These are phyloP conservation scores for Drosophila ficusphila DNA, from an alignment of 1,140 invertebrate species.

Conservation along the genomic window DNA sequence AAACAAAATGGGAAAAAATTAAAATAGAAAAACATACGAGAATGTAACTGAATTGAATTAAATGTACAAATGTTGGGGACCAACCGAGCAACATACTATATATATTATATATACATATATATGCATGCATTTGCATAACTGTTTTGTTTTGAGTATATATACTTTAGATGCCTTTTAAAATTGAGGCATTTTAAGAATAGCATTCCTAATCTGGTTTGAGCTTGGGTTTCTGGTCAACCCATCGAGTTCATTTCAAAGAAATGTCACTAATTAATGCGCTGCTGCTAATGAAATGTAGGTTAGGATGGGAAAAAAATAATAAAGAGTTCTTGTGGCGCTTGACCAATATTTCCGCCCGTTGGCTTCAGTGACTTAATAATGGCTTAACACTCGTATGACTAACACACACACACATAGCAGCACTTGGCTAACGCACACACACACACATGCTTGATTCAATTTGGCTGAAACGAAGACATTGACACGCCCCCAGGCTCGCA, in stretches of 20 bases:
- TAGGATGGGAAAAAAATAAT: constrained; percentile 1
- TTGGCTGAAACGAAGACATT: constrained; percentile 49
- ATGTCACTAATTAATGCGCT: constrained; percentile 13
- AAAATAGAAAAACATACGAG: constrained; percentile 38
- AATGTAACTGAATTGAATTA: constrained; percentile 76
- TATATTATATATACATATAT: not conserved
- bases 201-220: no score
- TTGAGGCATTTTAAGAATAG: no score
- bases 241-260: not conserved
- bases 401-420: constrained; percentile 10
- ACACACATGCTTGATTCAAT: constrained; percentile 57
- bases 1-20: no score
- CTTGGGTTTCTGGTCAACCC: not conserved
- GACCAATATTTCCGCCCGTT: constrained; percentile 24
- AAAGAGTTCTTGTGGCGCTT: constrained; percentile 7
- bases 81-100: no score
- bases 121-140: constrained; percentile 13
- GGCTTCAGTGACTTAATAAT: constrained; percentile 70
- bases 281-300: constrained; percentile 14
- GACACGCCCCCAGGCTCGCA: constrained; percentile 1
- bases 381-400: constrained; percentile 54
- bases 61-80: constrained; percentile 52
- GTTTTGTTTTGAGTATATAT: not conserved
- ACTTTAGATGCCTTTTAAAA: not conserved
- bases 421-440: constrained; percentile 12